These are phyloP conservation scores for Argyrosomus japonicus DNA, from an alignment of 2,113 vertebrate species.

Conservation along the genomic window DNA sequence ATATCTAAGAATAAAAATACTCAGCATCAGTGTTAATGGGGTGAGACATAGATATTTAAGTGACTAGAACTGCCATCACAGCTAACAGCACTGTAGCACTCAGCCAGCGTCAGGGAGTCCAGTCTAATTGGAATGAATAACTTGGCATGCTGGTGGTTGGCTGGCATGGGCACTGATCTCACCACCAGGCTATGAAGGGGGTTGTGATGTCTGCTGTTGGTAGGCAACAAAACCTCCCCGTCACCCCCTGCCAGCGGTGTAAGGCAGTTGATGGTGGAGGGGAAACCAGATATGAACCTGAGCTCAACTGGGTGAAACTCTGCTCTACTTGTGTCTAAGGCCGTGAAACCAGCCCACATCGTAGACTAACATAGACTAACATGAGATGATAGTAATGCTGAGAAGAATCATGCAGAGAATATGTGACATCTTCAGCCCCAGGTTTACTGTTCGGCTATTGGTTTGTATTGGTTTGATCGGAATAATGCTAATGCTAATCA, in stretches of 20 bases:
- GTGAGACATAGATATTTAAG: not conserved
- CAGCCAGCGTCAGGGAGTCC: not conserved
- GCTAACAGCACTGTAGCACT: not conserved
- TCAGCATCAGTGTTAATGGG: not conserved
- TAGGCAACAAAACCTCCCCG: constrained; percentile 40
- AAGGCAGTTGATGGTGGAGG: constrained; percentile 30
- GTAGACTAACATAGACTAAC: too few species aligned
- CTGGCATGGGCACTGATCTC: constrained; percentile 27
- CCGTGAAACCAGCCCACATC: not conserved
- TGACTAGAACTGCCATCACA: not conserved
- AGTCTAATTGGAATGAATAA: constrained; percentile 47
- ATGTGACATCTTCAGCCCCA: not conserved
- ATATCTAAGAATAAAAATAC: not conserved
- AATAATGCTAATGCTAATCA: too few species aligned
- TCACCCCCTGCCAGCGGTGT: constrained; percentile 28
- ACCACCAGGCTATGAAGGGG: constrained; percentile 9
- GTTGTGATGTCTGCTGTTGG: constrained; percentile 41
- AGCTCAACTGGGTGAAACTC: constrained; percentile 45
- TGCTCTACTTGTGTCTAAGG: constrained; percentile 37
- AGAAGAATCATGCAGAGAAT: not conserved
- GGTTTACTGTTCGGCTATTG: too few species aligned
- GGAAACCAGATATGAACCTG: constrained; percentile 56
- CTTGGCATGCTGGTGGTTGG: constrained; percentile 3
- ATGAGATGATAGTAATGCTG: not conserved
- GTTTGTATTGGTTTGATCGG: too few species aligned